Percentiles rank a stretch among this genome's conserved stretches.
These are phyloP conservation scores for Cyclargus thomasi DNA, from an alignment of 1,140 invertebrate genomes.

Conservation along the genomic window DNA sequence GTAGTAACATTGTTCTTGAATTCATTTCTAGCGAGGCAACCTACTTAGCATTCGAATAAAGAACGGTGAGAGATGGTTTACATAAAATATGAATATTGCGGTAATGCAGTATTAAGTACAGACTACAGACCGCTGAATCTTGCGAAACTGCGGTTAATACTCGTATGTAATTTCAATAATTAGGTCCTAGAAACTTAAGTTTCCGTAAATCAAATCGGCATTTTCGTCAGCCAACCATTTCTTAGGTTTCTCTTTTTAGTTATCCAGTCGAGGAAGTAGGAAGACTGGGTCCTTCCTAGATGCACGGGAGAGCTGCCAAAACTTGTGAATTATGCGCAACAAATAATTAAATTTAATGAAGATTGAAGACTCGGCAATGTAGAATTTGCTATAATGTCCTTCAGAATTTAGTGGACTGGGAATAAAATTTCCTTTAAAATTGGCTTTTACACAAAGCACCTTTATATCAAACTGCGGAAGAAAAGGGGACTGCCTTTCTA, in stretches of 20 bases:
- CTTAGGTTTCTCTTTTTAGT: not conserved
- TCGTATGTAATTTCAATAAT: constrained; percentile 11
- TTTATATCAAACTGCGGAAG: not conserved
- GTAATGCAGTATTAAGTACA: not conserved
- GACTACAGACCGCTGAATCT: not conserved
- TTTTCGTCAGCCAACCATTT: not conserved
- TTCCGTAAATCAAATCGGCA: not conserved
- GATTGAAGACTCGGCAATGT: not conserved
- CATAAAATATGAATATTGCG: constrained; percentile 1
- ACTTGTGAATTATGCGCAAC: not conserved
- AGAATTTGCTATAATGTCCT: no score
- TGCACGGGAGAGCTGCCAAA: not conserved
- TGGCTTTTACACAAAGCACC: not conserved
- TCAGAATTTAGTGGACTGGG: no score
- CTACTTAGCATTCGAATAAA: not conserved
- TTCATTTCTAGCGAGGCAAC: not conserved
- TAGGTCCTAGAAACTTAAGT: not conserved
- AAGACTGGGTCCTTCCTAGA: not conserved
- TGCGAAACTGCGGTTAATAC: not conserved
- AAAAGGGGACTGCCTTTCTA: not conserved
- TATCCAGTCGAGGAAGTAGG: not conserved
- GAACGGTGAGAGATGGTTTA: not conserved
- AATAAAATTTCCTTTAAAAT: not conserved
- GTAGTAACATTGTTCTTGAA: not conserved
- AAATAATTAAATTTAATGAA: not conserved